These are phyloP conservation scores for Argyresthia albistria DNA, from an alignment of 2,888 invertebrate species.

Conservation along the genomic window DNA sequence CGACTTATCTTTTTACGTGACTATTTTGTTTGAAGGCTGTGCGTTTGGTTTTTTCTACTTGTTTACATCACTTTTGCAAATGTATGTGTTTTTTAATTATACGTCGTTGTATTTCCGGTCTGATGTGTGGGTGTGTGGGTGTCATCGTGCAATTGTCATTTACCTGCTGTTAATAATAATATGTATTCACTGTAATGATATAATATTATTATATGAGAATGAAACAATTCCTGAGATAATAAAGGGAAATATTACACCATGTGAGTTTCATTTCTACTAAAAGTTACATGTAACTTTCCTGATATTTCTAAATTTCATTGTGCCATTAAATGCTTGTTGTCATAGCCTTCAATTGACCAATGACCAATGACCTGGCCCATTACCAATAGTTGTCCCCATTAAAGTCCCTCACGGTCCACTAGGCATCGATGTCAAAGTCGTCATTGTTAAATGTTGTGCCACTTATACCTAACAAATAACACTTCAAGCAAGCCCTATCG, in stretches of 20 bases:
- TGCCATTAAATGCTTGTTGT: too few relatives aligned
- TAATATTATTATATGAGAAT: conserved; percentile 63
- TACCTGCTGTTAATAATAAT: conserved; percentile 39
- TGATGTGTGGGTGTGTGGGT: neutral
- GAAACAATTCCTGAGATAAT: conserved; percentile 63
- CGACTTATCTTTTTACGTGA: conserved; percentile 16
- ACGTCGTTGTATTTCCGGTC: neutral
- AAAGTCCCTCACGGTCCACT: too few relatives aligned
- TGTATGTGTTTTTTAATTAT: neutral
- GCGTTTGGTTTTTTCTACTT: conserved; percentile 7
- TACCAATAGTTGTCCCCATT: too few relatives aligned
- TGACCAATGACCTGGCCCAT: too few relatives aligned
- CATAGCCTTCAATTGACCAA: too few relatives aligned
- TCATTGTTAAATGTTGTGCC: too few relatives aligned
- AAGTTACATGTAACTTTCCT: too few relatives aligned
- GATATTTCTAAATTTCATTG: too few relatives aligned
- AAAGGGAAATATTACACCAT: conserved; percentile 48
- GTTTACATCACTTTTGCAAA: neutral
- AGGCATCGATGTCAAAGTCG: too few relatives aligned
- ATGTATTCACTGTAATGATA: conserved; percentile 59
- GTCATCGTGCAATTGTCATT: conserved; percentile 20
- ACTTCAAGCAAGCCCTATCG: too few relatives aligned
- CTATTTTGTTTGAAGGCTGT: conserved; percentile 29
- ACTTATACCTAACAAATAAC: too few relatives aligned
- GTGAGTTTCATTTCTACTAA: neutral